Percentiles rank a stretch among this genome's conserved stretches.
phyloP scores from a whole-genome alignment of 2,888 invertebrate genomes.

The Drosophila emarginata region DNA sequence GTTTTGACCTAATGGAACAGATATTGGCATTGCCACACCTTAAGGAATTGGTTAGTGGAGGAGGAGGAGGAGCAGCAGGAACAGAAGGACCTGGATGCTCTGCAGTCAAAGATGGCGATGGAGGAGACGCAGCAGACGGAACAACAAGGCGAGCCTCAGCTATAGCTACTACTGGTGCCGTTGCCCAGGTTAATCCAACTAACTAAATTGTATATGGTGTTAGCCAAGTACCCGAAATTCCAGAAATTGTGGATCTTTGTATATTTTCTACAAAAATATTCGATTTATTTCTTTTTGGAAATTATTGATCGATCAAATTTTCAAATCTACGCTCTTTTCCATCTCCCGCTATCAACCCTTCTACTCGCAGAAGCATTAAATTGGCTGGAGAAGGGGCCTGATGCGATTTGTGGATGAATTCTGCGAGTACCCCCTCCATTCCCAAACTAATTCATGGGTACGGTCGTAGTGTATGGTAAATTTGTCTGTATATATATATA shows the following conservation, averaged over 20 bases:
- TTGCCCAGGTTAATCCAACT: conserved; percentile 28
- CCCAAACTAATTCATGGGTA: too few relatives aligned
- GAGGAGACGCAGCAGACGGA: conserved; percentile 50
- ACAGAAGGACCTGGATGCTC: background rate
- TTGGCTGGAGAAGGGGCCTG: too few relatives aligned
- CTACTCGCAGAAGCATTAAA: too few relatives aligned
- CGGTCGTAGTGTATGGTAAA: too few relatives aligned
- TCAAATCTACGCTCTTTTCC: too few relatives aligned
- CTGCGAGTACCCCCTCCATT: too few relatives aligned
- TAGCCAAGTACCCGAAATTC: too few relatives aligned
- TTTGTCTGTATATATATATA: conserved; percentile 20
- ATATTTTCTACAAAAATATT: too few relatives aligned
- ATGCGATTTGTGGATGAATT: background rate
- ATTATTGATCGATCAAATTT: too few relatives aligned
- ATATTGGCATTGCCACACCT: conserved; percentile 57
- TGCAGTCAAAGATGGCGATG: conserved; percentile 17
- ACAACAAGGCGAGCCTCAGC: conserved; percentile 30
- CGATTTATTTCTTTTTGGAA: too few relatives aligned
- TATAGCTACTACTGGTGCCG: background rate
- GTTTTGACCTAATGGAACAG: conserved; percentile 78
- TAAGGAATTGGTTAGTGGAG: background rate
- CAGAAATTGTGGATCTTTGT: too few relatives aligned
- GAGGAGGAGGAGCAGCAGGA: background rate
- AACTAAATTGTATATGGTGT: conserved; percentile 6
- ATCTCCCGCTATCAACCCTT: too few relatives aligned